Percentiles rank a stretch among this genome's conserved stretches.
Evolutionary conservation across 2,797 vertebrate genomes (phyloP).

Genomic region (Epinephelus malabaricus): DNA sequence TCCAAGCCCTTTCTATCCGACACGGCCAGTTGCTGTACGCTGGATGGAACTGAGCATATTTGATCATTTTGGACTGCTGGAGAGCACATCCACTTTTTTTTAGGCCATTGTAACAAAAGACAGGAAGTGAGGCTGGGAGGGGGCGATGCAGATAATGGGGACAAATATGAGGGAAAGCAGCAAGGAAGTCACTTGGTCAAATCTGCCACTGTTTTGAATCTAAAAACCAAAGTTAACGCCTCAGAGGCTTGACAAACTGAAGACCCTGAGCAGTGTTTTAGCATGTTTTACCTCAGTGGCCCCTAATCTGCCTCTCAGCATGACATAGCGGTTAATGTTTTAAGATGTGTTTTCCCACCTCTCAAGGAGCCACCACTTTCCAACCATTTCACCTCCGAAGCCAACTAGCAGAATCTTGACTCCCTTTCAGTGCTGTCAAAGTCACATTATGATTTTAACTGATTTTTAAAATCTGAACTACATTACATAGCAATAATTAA

Average conservation of each 20-base stretch:
- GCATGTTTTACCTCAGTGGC: background rate
- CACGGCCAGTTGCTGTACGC: slow-evolving; percentile 49
- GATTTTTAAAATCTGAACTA: background rate
- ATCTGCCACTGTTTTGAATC: background rate
- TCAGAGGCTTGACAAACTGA: background rate
- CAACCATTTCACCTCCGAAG: background rate
- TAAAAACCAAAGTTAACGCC: background rate
- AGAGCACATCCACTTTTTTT: slow-evolving; percentile 44
- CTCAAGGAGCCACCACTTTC: background rate
- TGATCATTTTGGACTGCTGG: slow-evolving; percentile 63
- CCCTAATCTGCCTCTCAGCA: background rate
- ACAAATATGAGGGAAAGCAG: background rate
- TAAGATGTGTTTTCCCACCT: background rate
- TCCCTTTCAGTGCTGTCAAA: background rate
- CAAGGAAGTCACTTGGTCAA: background rate
- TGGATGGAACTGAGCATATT: slow-evolving; percentile 70
- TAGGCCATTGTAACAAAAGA: slow-evolving; percentile 41
- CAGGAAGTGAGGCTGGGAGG: slow-evolving; percentile 29
- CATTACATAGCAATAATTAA: background rate
- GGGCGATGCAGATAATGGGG: slow-evolving; percentile 1
- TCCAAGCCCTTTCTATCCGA: slow-evolving; percentile 56
- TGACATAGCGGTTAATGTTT: background rate
- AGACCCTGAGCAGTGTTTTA: background rate
- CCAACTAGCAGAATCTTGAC: background rate
- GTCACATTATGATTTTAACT: background rate